Evolutionary conservation across 2,888 invertebrate species (phyloP), one percentile per base, ranked within the genome.

Genomic region (Spisula subtruncata): DNA sequence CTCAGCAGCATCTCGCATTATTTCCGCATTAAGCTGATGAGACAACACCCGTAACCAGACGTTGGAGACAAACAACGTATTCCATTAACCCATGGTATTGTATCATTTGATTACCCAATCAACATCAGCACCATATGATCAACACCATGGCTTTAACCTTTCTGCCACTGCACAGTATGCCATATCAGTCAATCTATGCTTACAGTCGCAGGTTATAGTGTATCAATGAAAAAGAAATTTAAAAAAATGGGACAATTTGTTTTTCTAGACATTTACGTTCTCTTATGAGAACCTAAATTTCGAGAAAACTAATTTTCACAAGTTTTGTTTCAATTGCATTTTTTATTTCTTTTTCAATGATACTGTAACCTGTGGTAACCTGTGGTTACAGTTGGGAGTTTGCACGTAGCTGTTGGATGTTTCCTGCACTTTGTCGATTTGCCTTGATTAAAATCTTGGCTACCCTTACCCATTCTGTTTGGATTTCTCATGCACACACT

Each of bases 401-500:
- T n/a, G n/a, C 75, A 75, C 29, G 75, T 35, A 32, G 18, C 32
- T 29, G n/a, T 6, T 75, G 35, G 32, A 75, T 35, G 75, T 29
- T 75, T 32, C 35, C n/a, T 75, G 32, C 35, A 32, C 1, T 35
- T 35, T 75, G 35, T 32, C 32, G 75, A 25, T 18, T 18, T 75
- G 75, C 32, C 4, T 75, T 75, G 60, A 75, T 32, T 35, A 2
- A 35, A 75, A 35, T 75, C 16, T 18, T 75, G 75, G 75, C 35
- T 32, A 75, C 75, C 75, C 14, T 16, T 35, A 75, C 75, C 35
- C 32, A n/a, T 75, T 75, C 14, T 75, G 18, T 75, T 75, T 32
- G 25, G 75, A 35, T 75, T 75, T 75, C 75, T 18, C 75, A 85
- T 84, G 85, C 85, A 85, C 79, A 80, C 80, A 85, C 80, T 80